A percentile compares a stretch with the other conserved stretches of the same genome.
Evolutionary conservation across 2,888 invertebrate species (phyloP).

Genomic region (Capitulum mitella): DNA sequence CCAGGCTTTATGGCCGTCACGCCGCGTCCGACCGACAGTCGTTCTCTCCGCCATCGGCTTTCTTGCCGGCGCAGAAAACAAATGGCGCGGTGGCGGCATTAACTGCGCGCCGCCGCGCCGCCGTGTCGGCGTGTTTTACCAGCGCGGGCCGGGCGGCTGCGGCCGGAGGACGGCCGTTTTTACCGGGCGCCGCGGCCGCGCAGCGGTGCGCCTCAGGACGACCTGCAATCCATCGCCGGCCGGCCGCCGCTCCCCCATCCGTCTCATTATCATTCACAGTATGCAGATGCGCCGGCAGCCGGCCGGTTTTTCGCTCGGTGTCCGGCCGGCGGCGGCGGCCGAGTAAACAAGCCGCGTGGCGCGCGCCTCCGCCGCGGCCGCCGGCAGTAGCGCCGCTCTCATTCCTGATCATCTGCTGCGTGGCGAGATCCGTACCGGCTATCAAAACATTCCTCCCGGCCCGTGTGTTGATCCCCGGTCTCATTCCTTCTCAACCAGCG

Average conservation of each 20-base stretch:
- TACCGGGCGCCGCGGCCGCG: background rate
- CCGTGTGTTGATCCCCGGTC: background rate
- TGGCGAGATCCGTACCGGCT: background rate
- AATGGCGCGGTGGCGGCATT: background rate
- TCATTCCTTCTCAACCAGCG: background rate
- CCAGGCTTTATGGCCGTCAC: background rate
- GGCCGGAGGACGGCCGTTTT: background rate
- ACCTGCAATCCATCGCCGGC: background rate
- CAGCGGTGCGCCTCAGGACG: background rate
- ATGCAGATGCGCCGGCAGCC: background rate
- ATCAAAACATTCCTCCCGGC: background rate
- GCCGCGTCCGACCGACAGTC: too few relatives aligned
- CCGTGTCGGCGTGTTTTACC: background rate
- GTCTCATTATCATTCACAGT: slow-evolving; percentile 24
- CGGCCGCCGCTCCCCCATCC: background rate
- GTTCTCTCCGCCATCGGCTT: background rate
- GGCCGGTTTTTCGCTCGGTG: background rate
- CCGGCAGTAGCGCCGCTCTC: background rate
- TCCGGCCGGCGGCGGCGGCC: background rate
- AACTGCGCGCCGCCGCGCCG: background rate
- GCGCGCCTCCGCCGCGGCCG: background rate
- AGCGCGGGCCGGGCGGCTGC: background rate
- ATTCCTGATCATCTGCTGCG: background rate
- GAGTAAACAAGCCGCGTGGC: background rate
- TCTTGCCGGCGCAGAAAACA: background rate